phyloP scores from a whole-genome alignment of 2,888 invertebrate genomes.

The Ophion obscuratus region DNA sequence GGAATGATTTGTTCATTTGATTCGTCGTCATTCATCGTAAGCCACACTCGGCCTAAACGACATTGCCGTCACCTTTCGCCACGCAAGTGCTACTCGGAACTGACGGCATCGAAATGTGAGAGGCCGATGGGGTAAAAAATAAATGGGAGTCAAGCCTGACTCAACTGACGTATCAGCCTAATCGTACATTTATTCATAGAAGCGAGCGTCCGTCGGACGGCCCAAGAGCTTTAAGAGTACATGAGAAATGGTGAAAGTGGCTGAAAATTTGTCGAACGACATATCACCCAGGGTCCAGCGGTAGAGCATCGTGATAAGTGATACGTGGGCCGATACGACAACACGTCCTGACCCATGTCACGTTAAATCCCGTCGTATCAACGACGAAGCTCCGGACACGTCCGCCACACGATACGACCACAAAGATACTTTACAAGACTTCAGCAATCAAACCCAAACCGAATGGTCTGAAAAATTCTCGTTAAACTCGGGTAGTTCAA shows the following conservation, averaged over 20 bases:
- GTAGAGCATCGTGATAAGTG: slow-evolving; percentile 34
- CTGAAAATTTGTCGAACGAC: slow-evolving; percentile 45
- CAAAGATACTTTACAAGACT: slow-evolving; percentile 34
- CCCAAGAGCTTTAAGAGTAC: slow-evolving; percentile 1
- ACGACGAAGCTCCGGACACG: slow-evolving; percentile 40
- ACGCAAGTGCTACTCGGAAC: slow-evolving; percentile 16
- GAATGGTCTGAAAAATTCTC: background rate
- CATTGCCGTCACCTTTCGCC: slow-evolving; percentile 39
- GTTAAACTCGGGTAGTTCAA: too few relatives aligned
- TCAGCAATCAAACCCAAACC: slow-evolving; percentile 4
- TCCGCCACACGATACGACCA: slow-evolving; percentile 31
- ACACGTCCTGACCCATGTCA: slow-evolving; percentile 65
- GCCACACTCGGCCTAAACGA: background rate
- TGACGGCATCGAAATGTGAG: slow-evolving; percentile 25
- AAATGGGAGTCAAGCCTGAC: slow-evolving; percentile 11
- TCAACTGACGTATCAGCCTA: slow-evolving; percentile 6
- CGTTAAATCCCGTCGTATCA: slow-evolving; percentile 56
- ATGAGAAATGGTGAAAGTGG: slow-evolving; percentile 21
- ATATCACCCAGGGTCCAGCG: slow-evolving; percentile 17
- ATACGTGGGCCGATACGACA: slow-evolving; percentile 42
- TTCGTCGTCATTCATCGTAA: background rate
- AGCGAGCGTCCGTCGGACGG: background rate
- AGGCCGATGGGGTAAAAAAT: slow-evolving; percentile 1
- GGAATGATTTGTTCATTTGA: too few relatives aligned
- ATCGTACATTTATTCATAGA: slow-evolving; percentile 39